These are phyloP conservation scores for Protosalanx chinensis DNA, from an alignment of 2,797 vertebrate species.

Conservation along the genomic window DNA sequence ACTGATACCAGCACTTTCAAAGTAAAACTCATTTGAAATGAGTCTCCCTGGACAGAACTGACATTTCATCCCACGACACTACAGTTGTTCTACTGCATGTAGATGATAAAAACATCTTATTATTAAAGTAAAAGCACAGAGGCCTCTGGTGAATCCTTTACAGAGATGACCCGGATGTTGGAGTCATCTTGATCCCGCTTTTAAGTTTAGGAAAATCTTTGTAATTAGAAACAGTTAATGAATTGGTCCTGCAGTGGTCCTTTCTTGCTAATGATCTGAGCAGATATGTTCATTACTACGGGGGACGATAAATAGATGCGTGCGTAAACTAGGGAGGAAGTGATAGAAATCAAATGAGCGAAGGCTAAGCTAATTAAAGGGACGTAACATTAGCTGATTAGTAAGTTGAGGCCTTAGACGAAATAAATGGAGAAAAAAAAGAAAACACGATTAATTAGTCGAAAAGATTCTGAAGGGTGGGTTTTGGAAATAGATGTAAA, in stretches of 20 bases:
- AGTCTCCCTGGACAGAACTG: conserved; percentile 35
- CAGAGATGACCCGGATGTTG: neutral
- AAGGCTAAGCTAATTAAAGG: conserved; percentile 56
- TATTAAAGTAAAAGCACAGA: neutral
- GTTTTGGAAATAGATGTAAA: conserved; percentile 22
- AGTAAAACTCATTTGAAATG: conserved; percentile 61
- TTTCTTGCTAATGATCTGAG: conserved; percentile 48
- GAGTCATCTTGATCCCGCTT: neutral
- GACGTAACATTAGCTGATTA: conserved; percentile 60
- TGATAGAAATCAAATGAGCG: conserved; percentile 50
- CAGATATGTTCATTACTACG: conserved; percentile 56
- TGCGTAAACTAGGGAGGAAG: conserved; percentile 46
- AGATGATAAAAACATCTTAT: neutral
- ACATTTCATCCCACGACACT: too few relatives aligned
- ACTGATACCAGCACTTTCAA: conserved; percentile 71
- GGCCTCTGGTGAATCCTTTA: neutral
- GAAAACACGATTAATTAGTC: conserved; percentile 9
- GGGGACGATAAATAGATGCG: conserved; percentile 50
- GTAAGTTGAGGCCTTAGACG: conserved; percentile 48
- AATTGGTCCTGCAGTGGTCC: conserved; percentile 48
- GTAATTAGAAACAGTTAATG: conserved; percentile 54
- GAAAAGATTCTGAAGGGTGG: conserved; percentile 20
- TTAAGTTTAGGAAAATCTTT: conserved; percentile 31
- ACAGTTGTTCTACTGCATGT: too few relatives aligned
- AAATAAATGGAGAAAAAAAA: conserved; percentile 1